Evolutionary conservation across 1,140 invertebrate genomes (phyloP), one percentile per base, ranked within the genome.

Genomic region (Paralvinella palmiformis): DNA sequence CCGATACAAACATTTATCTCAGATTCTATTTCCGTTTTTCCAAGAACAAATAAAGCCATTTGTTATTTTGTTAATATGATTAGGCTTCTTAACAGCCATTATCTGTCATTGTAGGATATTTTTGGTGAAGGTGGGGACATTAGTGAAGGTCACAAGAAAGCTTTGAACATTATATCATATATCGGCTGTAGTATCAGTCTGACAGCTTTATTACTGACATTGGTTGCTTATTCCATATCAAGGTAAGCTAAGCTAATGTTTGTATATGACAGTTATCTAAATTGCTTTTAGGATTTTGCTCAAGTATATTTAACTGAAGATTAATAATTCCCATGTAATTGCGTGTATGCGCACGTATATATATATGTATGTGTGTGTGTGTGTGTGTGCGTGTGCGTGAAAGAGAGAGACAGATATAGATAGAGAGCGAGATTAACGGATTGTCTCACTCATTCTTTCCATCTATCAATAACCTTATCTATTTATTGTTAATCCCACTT

Each of bases 141-240:
- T n/a, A n/a, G n/a, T n/a, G n/a, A n/a, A n/a, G n/a, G n/a, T n/a
- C 78, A 84, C 63, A 59, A 70, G 27, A 60, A 72, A 5, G 73
- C 76, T 1, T 70, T 85, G 20, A 80, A 79, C 2, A 68, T 83
- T 24, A 79, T 85, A 45, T 83, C 83, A 20, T 82, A 83, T 58
- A 68, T 84, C 31, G 84, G 84, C 10, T 83, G 82, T 63, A 77
- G 73, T 2, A 65, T 84, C 1, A 83, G 82, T 7, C 72, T 83
- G 45, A 53, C 82, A 13, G 81, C 78, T 15, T 69, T 84, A 0
- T 36, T 75, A 0, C 67, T 83, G 0, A 84, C 83, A 0, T 68
- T 84, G 3, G 62, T 84, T 10, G 84, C 83, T 3, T 85, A 84
- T 71, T 69, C 73, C 27, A 62, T 82, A 10, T 85, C 84, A 69